Evolutionary conservation across 2,113 vertebrate genomes (phyloP), one percentile per base, ranked within the genome.

Genomic region (Melanerpes formicivorus): DNA sequence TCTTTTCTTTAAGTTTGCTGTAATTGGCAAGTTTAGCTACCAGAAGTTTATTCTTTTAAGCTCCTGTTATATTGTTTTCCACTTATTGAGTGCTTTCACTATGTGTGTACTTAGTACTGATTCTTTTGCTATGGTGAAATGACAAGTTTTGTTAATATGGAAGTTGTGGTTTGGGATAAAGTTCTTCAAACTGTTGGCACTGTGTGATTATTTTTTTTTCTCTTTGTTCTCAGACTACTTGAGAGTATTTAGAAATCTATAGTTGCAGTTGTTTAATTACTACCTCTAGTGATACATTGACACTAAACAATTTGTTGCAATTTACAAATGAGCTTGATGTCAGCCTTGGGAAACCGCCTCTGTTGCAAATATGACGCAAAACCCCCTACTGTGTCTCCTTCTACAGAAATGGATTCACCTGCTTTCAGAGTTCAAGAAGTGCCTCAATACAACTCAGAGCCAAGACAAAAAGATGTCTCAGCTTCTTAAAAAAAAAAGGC

Each of bases 161-260:
- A 89, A 56, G 2, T 72, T 40, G 94, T 95, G 80, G 12, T 88
- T 94, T 96, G 96, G 93, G 66, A 89, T 93, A 94, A 87, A 97
- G 95, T 63, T 84, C 73, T 88, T 81, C 71, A 91, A 95, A 80
- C 34, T 90, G 30, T 88, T 78, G 44, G 32, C 34, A 15, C 17
- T 1, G 52, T 90, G 40, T 56, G 74, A 37, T 37, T 80, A 84
- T 95, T 95, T 92, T 13, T 34, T 90, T 95, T 95, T 91, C 11
- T 26, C 88, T 96, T 93, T 71, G 25, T 70, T 90, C 64, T 92
- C 16, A 22, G n/a, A 84, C 70, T 84, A 66, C 32, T 6, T 64
- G 23, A 77, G 30, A 74, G 8, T 16, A 46, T 18, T 34, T 77
- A 13, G 18, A 85, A 59, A 9, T 56, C 42, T 76, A 14, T 48